phyloP scores from a whole-genome alignment of 2,113 vertebrate species.

The Pionites leucogaster region DNA sequence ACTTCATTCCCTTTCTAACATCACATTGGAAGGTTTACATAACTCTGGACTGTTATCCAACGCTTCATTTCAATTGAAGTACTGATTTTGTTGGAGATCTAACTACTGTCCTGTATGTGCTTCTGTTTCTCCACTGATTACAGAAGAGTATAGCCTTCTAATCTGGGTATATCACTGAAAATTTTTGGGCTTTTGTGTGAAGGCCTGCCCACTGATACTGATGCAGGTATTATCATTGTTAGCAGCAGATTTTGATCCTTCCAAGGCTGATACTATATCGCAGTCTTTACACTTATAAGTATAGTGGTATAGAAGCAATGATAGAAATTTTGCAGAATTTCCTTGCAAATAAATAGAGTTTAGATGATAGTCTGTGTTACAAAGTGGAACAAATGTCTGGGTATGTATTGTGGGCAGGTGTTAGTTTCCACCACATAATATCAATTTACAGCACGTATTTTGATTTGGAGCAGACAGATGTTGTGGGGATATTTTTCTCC shows the following conservation, averaged over 20 bases:
- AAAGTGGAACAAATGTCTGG: background rate
- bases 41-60: background rate
- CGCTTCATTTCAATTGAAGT: background rate
- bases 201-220: background rate
- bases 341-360: background rate
- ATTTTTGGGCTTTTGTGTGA: background rate
- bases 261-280: background rate
- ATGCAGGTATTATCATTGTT: background rate
- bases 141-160: background rate
- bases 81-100: background rate
- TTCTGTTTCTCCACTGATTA: background rate
- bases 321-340: background rate
- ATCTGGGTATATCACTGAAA: background rate
- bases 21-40: background rate
- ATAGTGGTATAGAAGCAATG: accelerated
- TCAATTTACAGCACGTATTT: background rate
- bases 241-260: background rate
- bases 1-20: background rate
- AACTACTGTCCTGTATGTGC: accelerated
- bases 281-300: background rate
- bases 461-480: background rate
- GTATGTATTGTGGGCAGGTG: background rate
- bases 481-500: background rate
- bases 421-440: background rate
- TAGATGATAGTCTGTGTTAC: background rate